Percentiles rank a stretch among this genome's conserved stretches.
phyloP scores from a whole-genome alignment of 2,113 vertebrate species.

The Brachypodius melanocephalos region DNA sequence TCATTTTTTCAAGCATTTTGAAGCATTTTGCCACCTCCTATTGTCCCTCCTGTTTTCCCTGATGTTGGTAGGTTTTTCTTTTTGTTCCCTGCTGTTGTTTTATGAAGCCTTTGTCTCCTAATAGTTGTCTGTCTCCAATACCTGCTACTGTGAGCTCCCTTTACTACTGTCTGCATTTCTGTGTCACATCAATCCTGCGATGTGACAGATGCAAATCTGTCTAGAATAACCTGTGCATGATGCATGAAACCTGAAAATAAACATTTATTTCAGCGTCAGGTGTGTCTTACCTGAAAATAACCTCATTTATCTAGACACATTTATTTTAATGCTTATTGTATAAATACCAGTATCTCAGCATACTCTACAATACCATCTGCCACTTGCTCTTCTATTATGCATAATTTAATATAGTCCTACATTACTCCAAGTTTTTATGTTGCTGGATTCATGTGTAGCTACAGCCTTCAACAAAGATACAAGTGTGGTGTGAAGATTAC shows the following conservation, averaged over 20 bases:
- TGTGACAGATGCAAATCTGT: conserved; percentile 66
- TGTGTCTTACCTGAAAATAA: conserved; percentile 75
- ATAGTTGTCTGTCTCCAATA: conserved; percentile 3
- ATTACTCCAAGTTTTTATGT: conserved; percentile 32
- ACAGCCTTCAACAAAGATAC: conserved; percentile 7
- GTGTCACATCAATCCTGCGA: conserved; percentile 54
- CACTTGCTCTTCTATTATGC: conserved; percentile 65
- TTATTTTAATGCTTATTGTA: conserved; percentile 73
- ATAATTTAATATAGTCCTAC: conserved; percentile 60
- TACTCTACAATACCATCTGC: conserved; percentile 69
- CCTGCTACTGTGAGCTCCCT: conserved; percentile 11
- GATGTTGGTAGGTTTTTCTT: not conserved
- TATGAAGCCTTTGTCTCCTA: conserved; percentile 6
- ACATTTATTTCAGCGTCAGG: conserved; percentile 67
- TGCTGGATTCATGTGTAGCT: not conserved
- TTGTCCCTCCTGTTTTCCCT: conserved; percentile 9
- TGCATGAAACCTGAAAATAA: conserved; percentile 66
- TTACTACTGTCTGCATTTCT: conserved; percentile 58
- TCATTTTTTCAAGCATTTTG: not conserved
- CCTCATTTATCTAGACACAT: conserved; percentile 67
- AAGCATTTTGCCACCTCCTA: not conserved
- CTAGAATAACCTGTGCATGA: conserved; percentile 69
- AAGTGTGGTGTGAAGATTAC: conserved; percentile 38
- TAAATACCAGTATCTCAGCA: conserved; percentile 70
- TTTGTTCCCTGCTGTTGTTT: not conserved